phyloP scores from a whole-genome alignment of 1,140 invertebrate species.

The Bombus vancouverensis region DNA sequence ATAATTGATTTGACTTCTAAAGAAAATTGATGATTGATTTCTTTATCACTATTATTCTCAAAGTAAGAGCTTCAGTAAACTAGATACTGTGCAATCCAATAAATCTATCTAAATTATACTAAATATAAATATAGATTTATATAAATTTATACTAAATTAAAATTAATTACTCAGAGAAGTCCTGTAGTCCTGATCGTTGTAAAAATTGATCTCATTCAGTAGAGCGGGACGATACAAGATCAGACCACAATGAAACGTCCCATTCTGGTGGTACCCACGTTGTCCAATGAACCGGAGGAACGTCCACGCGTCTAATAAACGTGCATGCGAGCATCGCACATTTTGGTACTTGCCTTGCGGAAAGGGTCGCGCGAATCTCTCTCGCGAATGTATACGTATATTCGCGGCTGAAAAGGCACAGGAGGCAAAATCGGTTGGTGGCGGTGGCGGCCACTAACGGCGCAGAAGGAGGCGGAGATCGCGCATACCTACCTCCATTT shows the following conservation, averaged over 20 bases:
- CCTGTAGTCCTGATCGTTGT: neutral
- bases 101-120: neutral
- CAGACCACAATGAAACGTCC: neutral
- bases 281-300: constrained; percentile 21
- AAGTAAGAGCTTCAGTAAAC: neutral
- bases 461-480: constrained; percentile 58
- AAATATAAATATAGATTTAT: too few relatives aligned
- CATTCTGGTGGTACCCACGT: too few relatives aligned
- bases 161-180: neutral
- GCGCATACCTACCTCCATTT: constrained; percentile 81
- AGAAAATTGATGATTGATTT: neutral
- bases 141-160: neutral
- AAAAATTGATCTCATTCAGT: neutral
- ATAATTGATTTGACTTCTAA: neutral
- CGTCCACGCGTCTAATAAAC: constrained; percentile 23
- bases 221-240: neutral
- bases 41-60: neutral
- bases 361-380: constrained; percentile 69
- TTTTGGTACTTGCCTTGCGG: constrained; percentile 68
- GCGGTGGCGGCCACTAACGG: constrained; percentile 57
- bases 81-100: neutral
- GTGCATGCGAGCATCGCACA: constrained; percentile 55
- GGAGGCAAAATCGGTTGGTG: constrained; percentile 31
- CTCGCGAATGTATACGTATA: constrained; percentile 56
- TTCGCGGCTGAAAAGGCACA: constrained; percentile 60